Percentiles rank a stretch among this genome's conserved stretches.
Conservation (phyloP, 2,888 invertebrate genomes). For the Eupithecia subfuscata region DNA sequence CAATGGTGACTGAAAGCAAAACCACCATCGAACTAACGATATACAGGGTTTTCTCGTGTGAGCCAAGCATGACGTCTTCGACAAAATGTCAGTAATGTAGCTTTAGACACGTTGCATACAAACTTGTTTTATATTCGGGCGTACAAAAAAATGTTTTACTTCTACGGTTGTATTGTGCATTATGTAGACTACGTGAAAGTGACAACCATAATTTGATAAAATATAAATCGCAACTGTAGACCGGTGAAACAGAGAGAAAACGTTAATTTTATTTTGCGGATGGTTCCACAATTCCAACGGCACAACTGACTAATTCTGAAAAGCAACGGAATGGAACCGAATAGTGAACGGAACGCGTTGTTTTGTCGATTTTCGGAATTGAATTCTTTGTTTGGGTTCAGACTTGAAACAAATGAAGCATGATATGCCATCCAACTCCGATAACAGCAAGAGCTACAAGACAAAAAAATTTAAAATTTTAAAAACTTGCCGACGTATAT, state of each 20-base stretch:
- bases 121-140: not conserved
- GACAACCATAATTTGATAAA: not conserved
- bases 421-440: no score
- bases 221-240: not conserved
- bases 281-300: not conserved
- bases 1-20: not conserved
- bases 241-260: not conserved
- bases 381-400: not conserved
- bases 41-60: not conserved
- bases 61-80: not conserved
- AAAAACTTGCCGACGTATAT: no score
- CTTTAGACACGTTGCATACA: not conserved
- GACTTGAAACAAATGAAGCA: not conserved
- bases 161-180: not conserved
- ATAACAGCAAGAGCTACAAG: no score
- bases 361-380: not conserved
- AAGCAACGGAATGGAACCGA: not conserved
- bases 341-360: not conserved
- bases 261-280: slow-evolving; percentile 7
- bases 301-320: not conserved
- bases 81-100: not conserved
- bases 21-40: not conserved
- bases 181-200: not conserved
- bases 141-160: not conserved
- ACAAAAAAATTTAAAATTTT: no score